Conservation (phyloP, 2,888 invertebrate genomes). For the Abscondita cerata region DNA sequence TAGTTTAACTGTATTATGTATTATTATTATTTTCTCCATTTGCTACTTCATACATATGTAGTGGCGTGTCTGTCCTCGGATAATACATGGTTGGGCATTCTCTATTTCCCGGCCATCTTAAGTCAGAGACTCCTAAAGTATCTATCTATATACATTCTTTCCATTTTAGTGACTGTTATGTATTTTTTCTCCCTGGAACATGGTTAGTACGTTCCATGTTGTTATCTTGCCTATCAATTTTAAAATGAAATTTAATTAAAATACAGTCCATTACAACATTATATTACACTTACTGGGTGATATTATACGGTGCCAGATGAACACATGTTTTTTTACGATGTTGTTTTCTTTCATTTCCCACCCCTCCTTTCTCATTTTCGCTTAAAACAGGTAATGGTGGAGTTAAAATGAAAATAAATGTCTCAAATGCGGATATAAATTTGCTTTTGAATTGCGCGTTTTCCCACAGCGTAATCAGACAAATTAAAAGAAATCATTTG, state of each 20-base stretch:
- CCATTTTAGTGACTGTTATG: constrained; percentile 21
- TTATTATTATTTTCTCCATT: constrained; percentile 14
- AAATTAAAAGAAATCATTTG: no score
- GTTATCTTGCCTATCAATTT: constrained; percentile 9
- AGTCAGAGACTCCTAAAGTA: constrained; percentile 24
- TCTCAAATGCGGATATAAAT: no score
- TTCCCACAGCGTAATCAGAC: no score
- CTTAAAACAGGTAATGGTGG: neutral
- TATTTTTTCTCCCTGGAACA: constrained; percentile 17
- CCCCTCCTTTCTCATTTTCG: constrained; percentile 5
- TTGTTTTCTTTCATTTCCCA: neutral
- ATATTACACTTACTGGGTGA: constrained; percentile 5
- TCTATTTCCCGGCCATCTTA: constrained; percentile 21
- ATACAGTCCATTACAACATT: constrained; percentile 12
- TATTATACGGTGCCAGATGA: neutral
- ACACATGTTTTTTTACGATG: constrained; percentile 2
- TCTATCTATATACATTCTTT: constrained; percentile 14
- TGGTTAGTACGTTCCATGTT: constrained; percentile 20
- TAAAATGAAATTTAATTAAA: constrained; percentile 1
- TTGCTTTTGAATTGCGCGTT: no score
- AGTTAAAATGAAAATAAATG: no score
- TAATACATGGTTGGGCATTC: constrained; percentile 15
- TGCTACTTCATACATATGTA: constrained; percentile 23
- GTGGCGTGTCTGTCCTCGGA: constrained; percentile 13
- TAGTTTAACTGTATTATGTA: constrained; percentile 7